phyloP scores from a whole-genome alignment of 2,797 vertebrate species.

The Novumbra hubbsi region DNA sequence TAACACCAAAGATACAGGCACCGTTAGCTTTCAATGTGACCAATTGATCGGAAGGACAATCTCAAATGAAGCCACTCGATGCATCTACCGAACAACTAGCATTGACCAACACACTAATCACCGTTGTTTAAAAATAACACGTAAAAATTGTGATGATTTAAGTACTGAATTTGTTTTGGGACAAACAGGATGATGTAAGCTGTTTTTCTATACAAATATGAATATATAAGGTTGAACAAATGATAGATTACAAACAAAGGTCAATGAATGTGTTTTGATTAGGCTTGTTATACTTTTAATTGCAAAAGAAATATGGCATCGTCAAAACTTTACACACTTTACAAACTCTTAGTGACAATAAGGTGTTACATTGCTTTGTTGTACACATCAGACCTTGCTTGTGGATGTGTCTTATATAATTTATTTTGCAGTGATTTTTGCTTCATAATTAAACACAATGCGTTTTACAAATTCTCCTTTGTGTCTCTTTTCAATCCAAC shows the following conservation, averaged over 20 bases:
- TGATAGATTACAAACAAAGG: neutral
- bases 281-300: constrained; percentile 9
- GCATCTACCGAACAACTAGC: constrained; percentile 5
- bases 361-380: constrained; percentile 61
- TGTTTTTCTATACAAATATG: too few relatives aligned
- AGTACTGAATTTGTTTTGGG: too few relatives aligned
- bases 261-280: constrained; percentile 19
- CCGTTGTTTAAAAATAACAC: too few relatives aligned
- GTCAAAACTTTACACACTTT: constrained; percentile 26
- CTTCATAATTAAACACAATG: constrained; percentile 61
- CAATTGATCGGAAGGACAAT: constrained; percentile 4
- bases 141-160: too few relatives aligned
- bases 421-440: constrained; percentile 79
- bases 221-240: neutral
- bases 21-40: constrained; percentile 32
- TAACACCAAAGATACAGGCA: neutral
- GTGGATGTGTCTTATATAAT: constrained; percentile 80
- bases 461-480: constrained; percentile 37
- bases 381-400: constrained; percentile 76
- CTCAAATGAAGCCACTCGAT: constrained; percentile 14
- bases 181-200: too few relatives aligned
- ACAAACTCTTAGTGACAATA: constrained; percentile 40
- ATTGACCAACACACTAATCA: neutral
- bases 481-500: constrained; percentile 8
- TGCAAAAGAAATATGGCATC: constrained; percentile 37